Evolutionary conservation across 1,140 invertebrate species (phyloP).

Genomic region (Drosophila miranda): DNA sequence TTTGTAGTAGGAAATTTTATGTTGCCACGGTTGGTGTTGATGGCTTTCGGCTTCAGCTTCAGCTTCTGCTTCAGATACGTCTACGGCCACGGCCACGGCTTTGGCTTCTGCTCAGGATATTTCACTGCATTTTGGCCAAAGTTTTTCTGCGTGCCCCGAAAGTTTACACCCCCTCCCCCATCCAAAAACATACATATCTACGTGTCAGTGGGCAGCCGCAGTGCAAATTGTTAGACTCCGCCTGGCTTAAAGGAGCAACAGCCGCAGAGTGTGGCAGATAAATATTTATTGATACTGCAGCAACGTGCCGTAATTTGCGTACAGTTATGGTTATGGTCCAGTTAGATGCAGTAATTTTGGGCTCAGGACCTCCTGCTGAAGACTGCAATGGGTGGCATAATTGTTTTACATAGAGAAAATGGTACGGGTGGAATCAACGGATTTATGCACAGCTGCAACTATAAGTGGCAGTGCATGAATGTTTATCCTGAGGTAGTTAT

Average conservation of each 20-base stretch:
- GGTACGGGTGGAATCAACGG: no score
- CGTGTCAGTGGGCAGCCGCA: constrained; percentile 13
- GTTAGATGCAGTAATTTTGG: constrained; percentile 32
- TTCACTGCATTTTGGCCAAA: constrained; percentile 67
- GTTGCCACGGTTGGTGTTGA: constrained; percentile 63
- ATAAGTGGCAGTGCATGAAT: no score
- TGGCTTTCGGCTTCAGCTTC: constrained; percentile 39
- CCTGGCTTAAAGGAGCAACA: constrained; percentile 27
- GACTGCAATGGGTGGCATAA: not conserved
- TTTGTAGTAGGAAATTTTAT: constrained; percentile 76
- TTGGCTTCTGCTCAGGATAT: constrained; percentile 22
- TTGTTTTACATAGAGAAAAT: not conserved
- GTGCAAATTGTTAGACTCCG: constrained; percentile 39
- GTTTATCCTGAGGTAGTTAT: no score
- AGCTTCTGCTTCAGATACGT: constrained; percentile 2
- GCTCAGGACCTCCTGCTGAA: not conserved
- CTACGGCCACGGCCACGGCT: constrained; percentile 4
- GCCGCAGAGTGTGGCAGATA: constrained; percentile 26
- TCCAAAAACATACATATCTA: not conserved
- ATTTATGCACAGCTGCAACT: no score
- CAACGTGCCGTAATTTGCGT: constrained; percentile 49
- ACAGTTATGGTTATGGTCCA: constrained; percentile 16
- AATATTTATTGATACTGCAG: constrained; percentile 63
- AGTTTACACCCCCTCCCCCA: constrained; percentile 34
- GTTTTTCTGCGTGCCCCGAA: constrained; percentile 62